Evolutionary conservation across 37 sponge, comb jelly and placozoan genomes (phyloP).

Genomic region (Corticium candelabrum): DNA sequence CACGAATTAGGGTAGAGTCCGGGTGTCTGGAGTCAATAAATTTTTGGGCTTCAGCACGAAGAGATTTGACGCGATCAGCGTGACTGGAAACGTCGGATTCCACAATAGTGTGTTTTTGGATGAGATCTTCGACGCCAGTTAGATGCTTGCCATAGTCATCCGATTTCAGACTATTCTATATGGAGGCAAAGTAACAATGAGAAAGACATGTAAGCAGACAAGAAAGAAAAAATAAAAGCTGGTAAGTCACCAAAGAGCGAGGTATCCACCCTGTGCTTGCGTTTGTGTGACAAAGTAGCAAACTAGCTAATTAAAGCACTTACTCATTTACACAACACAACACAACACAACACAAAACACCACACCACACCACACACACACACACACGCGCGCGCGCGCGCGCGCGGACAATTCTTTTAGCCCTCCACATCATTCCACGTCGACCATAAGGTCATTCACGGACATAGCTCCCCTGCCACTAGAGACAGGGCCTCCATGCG

Average conservation of each 20-base stretch:
- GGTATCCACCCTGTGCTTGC: constrained; percentile 6
- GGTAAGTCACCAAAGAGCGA: background rate
- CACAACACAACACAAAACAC: too few relatives aligned
- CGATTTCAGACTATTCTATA: constrained; percentile 52
- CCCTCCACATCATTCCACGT: too few relatives aligned
- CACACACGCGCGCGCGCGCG: background rate
- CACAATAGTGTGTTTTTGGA: constrained; percentile 75
- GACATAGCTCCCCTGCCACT: too few relatives aligned
- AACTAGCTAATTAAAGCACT: too few relatives aligned
- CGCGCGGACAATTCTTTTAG: too few relatives aligned
- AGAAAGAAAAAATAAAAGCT: background rate
- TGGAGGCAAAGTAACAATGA: too few relatives aligned
- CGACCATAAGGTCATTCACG: too few relatives aligned
- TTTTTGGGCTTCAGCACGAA: constrained; percentile 36
- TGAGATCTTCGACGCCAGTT: constrained; percentile 76
- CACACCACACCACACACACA: too few relatives aligned
- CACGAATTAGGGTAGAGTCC: constrained; percentile 45
- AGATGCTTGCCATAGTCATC: constrained; percentile 92
- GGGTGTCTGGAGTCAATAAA: constrained; percentile 19
- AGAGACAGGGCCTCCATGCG: too few relatives aligned
- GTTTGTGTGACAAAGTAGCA: too few relatives aligned
- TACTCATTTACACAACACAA: too few relatives aligned
- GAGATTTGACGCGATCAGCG: constrained; percentile 44
- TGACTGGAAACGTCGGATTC: constrained; percentile 71
- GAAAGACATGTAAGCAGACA: too few relatives aligned